Percentiles rank a stretch among this genome's conserved stretches.
Evolutionary conservation across 1,140 invertebrate genomes (phyloP).

Genomic region (Aphelenchoides fujianensis): DNA sequence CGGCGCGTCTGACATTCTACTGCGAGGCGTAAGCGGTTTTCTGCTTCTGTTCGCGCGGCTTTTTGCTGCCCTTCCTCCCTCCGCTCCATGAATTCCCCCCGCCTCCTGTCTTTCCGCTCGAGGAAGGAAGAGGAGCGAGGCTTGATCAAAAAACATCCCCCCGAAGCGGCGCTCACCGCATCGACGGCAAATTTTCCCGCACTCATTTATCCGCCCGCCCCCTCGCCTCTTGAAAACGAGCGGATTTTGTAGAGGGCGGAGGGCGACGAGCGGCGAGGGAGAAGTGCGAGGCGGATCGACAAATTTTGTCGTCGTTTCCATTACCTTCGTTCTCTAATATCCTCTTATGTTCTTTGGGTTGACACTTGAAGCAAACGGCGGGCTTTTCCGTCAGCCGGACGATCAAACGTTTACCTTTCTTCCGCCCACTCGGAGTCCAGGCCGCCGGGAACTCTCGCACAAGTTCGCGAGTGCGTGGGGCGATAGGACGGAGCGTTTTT

Average conservation of each 20-base stretch:
- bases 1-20: not conserved
- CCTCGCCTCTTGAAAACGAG: not conserved
- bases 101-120: not conserved
- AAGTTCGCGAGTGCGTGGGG: not conserved
- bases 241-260: not conserved
- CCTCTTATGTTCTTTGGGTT: too few relatives aligned
- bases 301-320: not conserved
- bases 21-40: not conserved
- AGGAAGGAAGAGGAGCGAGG: too few relatives aligned
- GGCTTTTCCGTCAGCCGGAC: not conserved
- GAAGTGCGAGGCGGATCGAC: too few relatives aligned
- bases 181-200: not conserved
- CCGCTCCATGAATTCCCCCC: not conserved
- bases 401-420: not conserved
- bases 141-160: slow-evolving; percentile 1
- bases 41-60: not conserved
- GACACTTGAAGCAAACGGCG: too few relatives aligned
- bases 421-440: not conserved
- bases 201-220: not conserved
- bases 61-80: not conserved
- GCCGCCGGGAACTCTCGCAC: not conserved
- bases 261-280: not conserved
- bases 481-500: not conserved
- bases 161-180: not conserved
- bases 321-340: too few relatives aligned